Base-by-base conservation (phyloP, 2,113 vertebrate species). In the Salminus brasiliensis region DNA sequence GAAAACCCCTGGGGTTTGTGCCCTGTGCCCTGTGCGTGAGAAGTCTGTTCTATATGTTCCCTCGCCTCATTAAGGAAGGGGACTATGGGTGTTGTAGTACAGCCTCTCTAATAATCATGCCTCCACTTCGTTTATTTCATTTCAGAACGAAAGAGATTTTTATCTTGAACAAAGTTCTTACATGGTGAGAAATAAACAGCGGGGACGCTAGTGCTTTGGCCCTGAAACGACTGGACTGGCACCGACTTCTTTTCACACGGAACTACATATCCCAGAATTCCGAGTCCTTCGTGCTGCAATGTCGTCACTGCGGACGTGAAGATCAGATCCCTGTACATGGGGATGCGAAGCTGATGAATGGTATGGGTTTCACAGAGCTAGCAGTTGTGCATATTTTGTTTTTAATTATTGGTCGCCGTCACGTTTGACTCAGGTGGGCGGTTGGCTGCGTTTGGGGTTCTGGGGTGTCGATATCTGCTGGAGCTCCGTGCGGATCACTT, bases 181-280 rank as follows among this genome's bases (percentile, higher is more conserved):
- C 4, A 12, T 0, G 53, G 2, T 5, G 21, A 27, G n/a, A 36
- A 11, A 25, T 21, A 11, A 36, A 27, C 4, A 0, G 7, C 23
- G 18, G 21, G 8, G 4, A 29, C 4, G 5, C 12, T 0, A 0
- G 1, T 55, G 9, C 41, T 53, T 29, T 76, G 0, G 18, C 15
- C 11, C 0, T 11, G 10, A 21, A 55, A 55, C 9, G 3, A 53
- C 32, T 11, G 21, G 15, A 55, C 4, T 0, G 25, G 1, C 13
- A 7, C 18, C 23, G 27, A 16, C 1, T 21, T 59, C 25, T 11
- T 0, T 7, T 2, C 6, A 18, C 2, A 1, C 7, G 11, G 41
- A 72, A 96, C 95, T 94, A 85, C 91, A 89, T 76, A 0, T 87
- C 92, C 97, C 95, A 90, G 6, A 65, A 52, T 89, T 84, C 95